These are phyloP conservation scores for Drosophila prosaltans DNA, from an alignment of 1,140 invertebrate species.

Conservation along the genomic window DNA sequence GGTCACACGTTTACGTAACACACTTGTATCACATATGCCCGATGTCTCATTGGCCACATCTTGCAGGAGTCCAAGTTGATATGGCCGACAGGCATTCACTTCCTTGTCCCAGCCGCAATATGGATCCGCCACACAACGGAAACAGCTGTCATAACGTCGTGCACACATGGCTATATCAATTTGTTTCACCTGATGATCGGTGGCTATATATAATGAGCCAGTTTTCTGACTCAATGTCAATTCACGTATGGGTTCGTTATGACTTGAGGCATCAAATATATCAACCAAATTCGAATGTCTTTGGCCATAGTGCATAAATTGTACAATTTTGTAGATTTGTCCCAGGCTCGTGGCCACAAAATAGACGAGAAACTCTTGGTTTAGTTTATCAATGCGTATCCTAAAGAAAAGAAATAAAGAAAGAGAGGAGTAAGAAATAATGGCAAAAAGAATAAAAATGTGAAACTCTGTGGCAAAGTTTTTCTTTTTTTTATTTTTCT, in stretches of 20 bases:
- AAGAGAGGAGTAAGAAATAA: conserved; percentile 6
- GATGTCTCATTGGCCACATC: conserved; percentile 89
- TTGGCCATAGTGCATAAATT: conserved; percentile 86
- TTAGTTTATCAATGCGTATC: conserved; percentile 83
- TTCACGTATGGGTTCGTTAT: conserved; percentile 89
- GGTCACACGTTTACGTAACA: conserved; percentile 87
- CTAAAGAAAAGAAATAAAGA: conserved; percentile 31
- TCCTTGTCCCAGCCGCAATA: conserved; percentile 94
- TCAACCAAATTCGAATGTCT: conserved; percentile 89
- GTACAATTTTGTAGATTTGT: conserved; percentile 91
- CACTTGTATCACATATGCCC: conserved; percentile 88
- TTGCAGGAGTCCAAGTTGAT: conserved; percentile 86
- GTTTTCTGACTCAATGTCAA: conserved; percentile 89
- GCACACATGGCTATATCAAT: conserved; percentile 90
- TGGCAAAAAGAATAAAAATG: conserved; percentile 17
- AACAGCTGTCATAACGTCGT: conserved; percentile 89
- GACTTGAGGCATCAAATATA: conserved; percentile 88
- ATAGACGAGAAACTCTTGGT: conserved; percentile 89
- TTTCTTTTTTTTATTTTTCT: conserved; percentile 4
- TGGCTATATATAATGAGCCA: conserved; percentile 90
- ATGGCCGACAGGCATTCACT: conserved; percentile 88
- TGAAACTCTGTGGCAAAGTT: conserved; percentile 54
- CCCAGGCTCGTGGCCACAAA: conserved; percentile 92
- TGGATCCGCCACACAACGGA: conserved; percentile 91
- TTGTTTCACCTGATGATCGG: conserved; percentile 89